Evolutionary conservation across 2,113 vertebrate species (phyloP).

Genomic region (Syngnathus typhle): DNA sequence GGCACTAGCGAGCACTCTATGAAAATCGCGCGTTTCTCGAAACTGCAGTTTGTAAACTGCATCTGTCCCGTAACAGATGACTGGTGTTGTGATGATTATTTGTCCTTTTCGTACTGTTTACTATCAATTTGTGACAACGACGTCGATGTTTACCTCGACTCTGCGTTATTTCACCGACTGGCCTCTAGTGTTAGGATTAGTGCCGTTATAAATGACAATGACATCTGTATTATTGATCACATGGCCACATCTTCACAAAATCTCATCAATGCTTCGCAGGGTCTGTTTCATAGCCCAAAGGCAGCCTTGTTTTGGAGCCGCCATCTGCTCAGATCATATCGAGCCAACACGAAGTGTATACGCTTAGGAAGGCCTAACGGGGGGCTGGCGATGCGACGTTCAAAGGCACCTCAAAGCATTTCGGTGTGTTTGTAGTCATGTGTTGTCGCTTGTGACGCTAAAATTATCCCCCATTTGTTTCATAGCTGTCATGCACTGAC

Average conservation of each 20-base stretch:
- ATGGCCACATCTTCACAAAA: neutral
- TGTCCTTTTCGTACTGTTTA: constrained; percentile 2
- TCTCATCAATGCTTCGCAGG: neutral
- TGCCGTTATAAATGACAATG: too few relatives aligned
- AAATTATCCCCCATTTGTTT: neutral
- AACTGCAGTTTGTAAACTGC: too few relatives aligned
- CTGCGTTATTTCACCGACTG: neutral
- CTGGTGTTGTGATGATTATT: constrained; percentile 14
- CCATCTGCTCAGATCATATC: constrained; percentile 36
- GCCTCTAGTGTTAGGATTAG: neutral
- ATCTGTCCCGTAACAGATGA: neutral
- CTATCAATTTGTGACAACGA: neutral
- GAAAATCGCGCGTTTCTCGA: too few relatives aligned
- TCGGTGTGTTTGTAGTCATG: constrained; percentile 2
- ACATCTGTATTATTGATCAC: constrained; percentile 9
- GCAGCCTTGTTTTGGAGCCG: constrained; percentile 24
- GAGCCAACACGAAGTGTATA: constrained; percentile 23
- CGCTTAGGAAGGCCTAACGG: constrained; percentile 1
- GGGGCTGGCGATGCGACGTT: constrained; percentile 10
- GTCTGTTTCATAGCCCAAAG: constrained; percentile 24
- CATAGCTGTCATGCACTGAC: neutral
- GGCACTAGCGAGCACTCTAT: too few relatives aligned
- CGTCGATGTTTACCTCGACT: constrained; percentile 8
- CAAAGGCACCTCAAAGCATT: constrained; percentile 8
- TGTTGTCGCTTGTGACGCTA: neutral